phyloP scores from a whole-genome alignment of 1,140 invertebrate species.

The Magallana gigas region DNA sequence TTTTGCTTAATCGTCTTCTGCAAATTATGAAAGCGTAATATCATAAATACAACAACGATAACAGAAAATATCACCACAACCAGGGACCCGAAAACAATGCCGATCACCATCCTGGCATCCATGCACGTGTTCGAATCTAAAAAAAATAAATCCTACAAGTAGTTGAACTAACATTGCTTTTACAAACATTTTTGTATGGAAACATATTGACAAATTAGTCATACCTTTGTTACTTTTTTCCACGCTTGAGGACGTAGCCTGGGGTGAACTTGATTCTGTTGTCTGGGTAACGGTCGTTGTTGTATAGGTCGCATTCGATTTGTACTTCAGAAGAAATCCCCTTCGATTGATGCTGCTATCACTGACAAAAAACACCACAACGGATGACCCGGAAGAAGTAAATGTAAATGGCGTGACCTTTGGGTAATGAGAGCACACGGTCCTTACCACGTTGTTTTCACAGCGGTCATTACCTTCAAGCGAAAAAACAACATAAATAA shows the following conservation, averaged over 20 bases:
- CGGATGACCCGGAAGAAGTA: conserved; percentile 46
- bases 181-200: too few species aligned
- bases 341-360: conserved; percentile 49
- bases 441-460: conserved; percentile 46
- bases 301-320: conserved; percentile 4
- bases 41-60: background rate
- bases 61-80: conserved; percentile 25
- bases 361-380: conserved; percentile 47
- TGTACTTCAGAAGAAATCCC: conserved; percentile 48
- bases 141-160: conserved; percentile 2
- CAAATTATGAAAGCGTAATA: background rate
- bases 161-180: too few species aligned
- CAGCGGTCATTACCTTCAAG: conserved; percentile 34
- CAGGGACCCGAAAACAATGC: conserved; percentile 52
- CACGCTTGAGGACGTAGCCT: background rate
- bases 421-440: conserved; percentile 53
- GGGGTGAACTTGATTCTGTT: background rate
- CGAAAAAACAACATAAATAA: background rate
- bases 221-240: background rate
- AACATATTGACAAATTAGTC: too few species aligned
- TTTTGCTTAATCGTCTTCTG: background rate
- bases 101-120: conserved; percentile 43
- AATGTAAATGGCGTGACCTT: conserved; percentile 43
- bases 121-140: conserved; percentile 41
- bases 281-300: conserved; percentile 12